Conservation (phyloP, 2,797 vertebrate genomes). For the Lepidocolaptes lacrymiger region DNA sequence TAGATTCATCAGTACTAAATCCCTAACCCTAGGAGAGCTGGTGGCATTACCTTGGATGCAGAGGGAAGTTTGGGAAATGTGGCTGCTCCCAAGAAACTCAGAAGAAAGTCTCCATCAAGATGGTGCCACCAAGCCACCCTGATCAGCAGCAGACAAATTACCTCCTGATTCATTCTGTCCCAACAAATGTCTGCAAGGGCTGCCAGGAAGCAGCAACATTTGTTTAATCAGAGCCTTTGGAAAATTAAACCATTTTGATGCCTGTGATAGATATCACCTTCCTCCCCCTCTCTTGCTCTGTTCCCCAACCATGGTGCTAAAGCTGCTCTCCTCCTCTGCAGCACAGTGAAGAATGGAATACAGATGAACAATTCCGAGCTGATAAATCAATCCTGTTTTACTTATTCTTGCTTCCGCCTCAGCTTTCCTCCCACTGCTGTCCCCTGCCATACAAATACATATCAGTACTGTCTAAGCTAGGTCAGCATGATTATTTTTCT, state of each 20-base stretch:
- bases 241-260: slow-evolving; percentile 63
- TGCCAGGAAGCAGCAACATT: slow-evolving; percentile 66
- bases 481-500: slow-evolving; percentile 4
- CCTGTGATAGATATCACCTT: slow-evolving; percentile 52
- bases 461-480: not conserved
- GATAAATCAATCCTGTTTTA: slow-evolving; percentile 53
- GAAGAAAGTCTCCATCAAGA: not conserved
- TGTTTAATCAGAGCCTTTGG: slow-evolving; percentile 70
- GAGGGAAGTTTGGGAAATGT: not conserved
- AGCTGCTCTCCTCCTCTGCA: slow-evolving; percentile 51
- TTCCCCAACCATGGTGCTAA: not conserved
- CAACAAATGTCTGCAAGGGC: slow-evolving; percentile 51
- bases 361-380: slow-evolving; percentile 39
- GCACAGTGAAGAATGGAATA: slow-evolving; percentile 27
- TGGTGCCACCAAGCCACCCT: not conserved
- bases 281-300: not conserved
- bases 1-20: not conserved
- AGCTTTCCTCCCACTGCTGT: slow-evolving; percentile 38
- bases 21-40: not conserved
- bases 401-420: slow-evolving; percentile 13
- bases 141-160: slow-evolving; percentile 53
- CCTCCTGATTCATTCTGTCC: slow-evolving; percentile 66
- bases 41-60: not conserved
- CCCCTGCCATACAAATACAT: not conserved
- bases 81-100: not conserved